These are phyloP conservation scores for Melanerpes aurifrons DNA, from an alignment of 2,113 vertebrate species.

Conservation along the genomic window DNA sequence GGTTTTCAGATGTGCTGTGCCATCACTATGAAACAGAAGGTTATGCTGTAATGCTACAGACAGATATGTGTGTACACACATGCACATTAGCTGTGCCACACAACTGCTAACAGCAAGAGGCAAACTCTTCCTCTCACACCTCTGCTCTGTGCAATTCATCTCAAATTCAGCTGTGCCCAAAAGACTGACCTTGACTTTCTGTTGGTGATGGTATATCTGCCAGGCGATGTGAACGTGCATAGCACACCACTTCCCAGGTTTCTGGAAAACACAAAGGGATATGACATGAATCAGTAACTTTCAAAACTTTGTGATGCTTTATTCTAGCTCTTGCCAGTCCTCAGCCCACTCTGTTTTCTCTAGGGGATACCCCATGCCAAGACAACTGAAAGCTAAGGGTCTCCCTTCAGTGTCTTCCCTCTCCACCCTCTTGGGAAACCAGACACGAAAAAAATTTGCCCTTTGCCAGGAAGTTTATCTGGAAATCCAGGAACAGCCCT, in stretches of 20 bases:
- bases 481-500: background rate
- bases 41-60: background rate
- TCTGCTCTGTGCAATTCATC: background rate
- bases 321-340: background rate
- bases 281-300: background rate
- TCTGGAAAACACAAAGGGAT: slow-evolving; percentile 76
- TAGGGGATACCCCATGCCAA: background rate
- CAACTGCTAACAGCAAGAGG: background rate
- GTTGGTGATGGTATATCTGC: slow-evolving; percentile 99
- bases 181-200: slow-evolving; percentile 95
- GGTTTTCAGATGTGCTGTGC: background rate
- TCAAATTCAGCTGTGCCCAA: background rate
- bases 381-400: background rate
- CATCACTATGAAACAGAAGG: fast-evolving
- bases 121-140: background rate
- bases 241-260: slow-evolving; percentile 98
- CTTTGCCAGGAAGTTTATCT: background rate
- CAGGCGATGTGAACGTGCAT: slow-evolving; percentile 98
- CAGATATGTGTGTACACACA: too few relatives aligned
- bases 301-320: background rate
- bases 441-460: background rate
- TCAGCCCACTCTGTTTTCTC: background rate
- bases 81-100: background rate
- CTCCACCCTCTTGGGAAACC: background rate
- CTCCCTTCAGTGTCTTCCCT: background rate